Base-by-base conservation (phyloP, 2,113 vertebrate species). In the Callithrix jacchus region DNA sequence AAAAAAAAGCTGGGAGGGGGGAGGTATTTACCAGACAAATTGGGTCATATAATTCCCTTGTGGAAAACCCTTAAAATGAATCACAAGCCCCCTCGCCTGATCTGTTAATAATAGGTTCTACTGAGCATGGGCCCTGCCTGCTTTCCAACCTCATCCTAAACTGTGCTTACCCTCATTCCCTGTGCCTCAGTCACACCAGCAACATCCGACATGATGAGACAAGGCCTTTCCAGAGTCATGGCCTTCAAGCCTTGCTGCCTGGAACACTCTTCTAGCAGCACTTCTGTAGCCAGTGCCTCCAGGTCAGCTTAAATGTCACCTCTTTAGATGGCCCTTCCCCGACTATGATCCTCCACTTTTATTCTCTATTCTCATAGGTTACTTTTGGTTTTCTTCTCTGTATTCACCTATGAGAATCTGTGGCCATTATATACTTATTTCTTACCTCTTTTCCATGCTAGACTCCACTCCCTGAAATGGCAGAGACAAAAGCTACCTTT, bases 141-240 rank as follows among this genome's bases (percentile, higher is more conserved):
- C 52, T 42, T 37, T 25, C 16, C 37, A 1, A 1, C 9, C 10
- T 68, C 40, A 58, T 1, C n/a, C 11, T 11, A 21, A 2, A 11
- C 64, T 25, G 23, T 5, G 3, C 18, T 70, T 16, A 0, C 9
- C 9, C 2, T 74, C 30, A 0, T 18, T 77, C 11, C 35, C 54
- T 23, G 21, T 6, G 21, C 18, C 25, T 30, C 13, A 23, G 47
- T 30, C 30, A 35, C 12, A 37, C 32, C n/a, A 21, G 45, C 23
- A 66, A 13, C 8, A 37, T 21, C 25, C 52, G 17, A 40, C 2
- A 6, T 0, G 47, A 74, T 6, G 1, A 93, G 47, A 74, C 10
- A 1, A 93, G 14, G 32, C 6, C 73, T 95, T 88, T 54, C 56
- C 66, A 27, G 25, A 25, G 4, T 49, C 25, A 21, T 0, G 1